Evolutionary conservation across 2,888 invertebrate genomes (phyloP).

Genomic region (Rhorus exstirpatorius): DNA sequence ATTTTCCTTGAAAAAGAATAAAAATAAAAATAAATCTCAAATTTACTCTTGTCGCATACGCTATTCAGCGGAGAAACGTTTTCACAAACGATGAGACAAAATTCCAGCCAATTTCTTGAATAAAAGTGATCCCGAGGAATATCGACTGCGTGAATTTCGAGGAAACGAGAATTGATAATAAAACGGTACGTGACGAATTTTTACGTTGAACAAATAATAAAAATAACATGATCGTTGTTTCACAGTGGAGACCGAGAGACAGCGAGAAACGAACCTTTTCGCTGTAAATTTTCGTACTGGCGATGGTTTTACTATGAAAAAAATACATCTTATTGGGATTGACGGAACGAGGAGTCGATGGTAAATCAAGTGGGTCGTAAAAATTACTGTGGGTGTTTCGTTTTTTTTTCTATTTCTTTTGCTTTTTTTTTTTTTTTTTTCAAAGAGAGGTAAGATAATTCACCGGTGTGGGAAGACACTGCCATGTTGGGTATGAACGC

Average conservation of each 20-base stretch:
- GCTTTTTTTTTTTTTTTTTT: constrained; percentile 45
- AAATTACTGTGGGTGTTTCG: constrained; percentile 58
- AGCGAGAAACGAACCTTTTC: constrained; percentile 74
- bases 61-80: no score
- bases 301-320: constrained; percentile 72
- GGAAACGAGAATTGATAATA: constrained; percentile 36
- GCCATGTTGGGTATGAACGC: constrained; percentile 80
- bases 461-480: constrained; percentile 76
- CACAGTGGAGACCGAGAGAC: neutral
- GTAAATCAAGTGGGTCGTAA: constrained; percentile 68
- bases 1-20: neutral
- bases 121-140: constrained; percentile 2
- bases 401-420: constrained; percentile 28
- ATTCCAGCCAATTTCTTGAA: neutral
- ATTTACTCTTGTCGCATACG: no score
- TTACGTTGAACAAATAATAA: constrained; percentile 14
- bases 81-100: neutral
- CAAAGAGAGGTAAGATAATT: constrained; percentile 71
- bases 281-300: constrained; percentile 73
- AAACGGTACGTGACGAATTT: constrained; percentile 5
- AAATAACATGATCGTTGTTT: constrained; percentile 40
- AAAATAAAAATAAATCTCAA: neutral
- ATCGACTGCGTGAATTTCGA: constrained; percentile 31
- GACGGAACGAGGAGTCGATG: constrained; percentile 58
- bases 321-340: constrained; percentile 78